Evolutionary conservation across 2,113 vertebrate genomes (phyloP).

Genomic region (Etia nguti): DNA sequence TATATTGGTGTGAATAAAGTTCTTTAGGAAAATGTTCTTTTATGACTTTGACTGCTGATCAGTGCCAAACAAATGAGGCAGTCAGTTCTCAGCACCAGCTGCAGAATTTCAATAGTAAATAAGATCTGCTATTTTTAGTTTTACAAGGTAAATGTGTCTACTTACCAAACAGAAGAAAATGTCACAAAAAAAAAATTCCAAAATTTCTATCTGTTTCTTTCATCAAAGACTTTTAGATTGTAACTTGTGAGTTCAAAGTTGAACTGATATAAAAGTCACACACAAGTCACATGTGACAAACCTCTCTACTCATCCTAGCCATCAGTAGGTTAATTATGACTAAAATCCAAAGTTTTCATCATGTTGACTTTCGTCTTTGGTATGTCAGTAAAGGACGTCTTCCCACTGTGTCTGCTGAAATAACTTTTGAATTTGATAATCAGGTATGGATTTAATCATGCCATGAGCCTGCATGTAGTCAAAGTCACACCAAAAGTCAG

Average conservation of each 20-base stretch:
- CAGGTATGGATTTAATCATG: neutral
- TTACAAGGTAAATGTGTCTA: neutral
- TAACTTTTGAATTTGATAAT: neutral
- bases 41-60: neutral
- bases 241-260: neutral
- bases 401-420: neutral
- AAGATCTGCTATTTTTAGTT: neutral
- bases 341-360: slow-evolving; percentile 18
- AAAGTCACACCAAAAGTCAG: neutral
- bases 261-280: neutral
- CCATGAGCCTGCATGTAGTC: neutral
- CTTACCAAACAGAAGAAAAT: neutral
- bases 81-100: neutral
- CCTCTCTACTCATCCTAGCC: neutral
- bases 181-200: neutral
- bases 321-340: neutral
- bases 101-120: neutral
- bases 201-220: neutral
- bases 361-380: neutral
- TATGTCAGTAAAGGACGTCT: neutral
- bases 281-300: neutral
- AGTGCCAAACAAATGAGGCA: neutral
- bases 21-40: neutral
- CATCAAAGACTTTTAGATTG: neutral
- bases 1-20: neutral